Base-by-base conservation (phyloP, 2,888 invertebrate species). In the Leptinotarsa haldemani region DNA sequence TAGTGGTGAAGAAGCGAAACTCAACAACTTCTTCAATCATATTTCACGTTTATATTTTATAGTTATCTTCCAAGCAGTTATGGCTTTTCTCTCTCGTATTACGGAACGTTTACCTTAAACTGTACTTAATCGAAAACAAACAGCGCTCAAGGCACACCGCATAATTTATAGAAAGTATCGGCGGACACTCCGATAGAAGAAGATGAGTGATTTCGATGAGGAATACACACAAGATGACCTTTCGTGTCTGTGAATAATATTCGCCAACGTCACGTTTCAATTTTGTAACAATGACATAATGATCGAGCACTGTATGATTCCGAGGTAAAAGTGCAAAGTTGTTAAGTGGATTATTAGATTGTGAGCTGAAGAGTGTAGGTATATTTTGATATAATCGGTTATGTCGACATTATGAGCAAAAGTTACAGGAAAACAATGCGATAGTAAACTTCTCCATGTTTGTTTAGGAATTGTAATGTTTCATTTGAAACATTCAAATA, bases 271-370 rank as follows among this genome's bases (percentile, higher is more conserved):
- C 75, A 77, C 77, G 75, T 74, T 77, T 70, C 70, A 66, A 70
- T 74, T 72, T 75, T 74, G 70, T 69, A 75, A 63, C 74, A 77
- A 74, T 77, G 75, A 77, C 74, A 77, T 77, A 77, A 69, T 67
- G 66, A 70, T 52, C 48, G 66, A 65, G 46, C 25, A 70, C 47
- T 25, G 1, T 52, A 50, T 70, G 30, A 64, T 68, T 68, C 20
- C 61, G 52, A 65, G 65, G 40, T 65, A 48, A 65, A 58, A 71
- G 71, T 71, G 66, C 66, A 71, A 71, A 71, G n/a, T 71, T 20
- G 48, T 70, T 65, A n/a, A 61, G 52, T 40, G 53, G 52, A 68
- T 68, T 12, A 68, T 68, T 68, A 56, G 68, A 5, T 30, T 40
- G 22, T 7, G 56, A 68, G 56, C 40, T 30, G 53, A 22, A 68